phyloP scores from a whole-genome alignment of 1,140 invertebrate species.

The Drosophila mojavensis region DNA sequence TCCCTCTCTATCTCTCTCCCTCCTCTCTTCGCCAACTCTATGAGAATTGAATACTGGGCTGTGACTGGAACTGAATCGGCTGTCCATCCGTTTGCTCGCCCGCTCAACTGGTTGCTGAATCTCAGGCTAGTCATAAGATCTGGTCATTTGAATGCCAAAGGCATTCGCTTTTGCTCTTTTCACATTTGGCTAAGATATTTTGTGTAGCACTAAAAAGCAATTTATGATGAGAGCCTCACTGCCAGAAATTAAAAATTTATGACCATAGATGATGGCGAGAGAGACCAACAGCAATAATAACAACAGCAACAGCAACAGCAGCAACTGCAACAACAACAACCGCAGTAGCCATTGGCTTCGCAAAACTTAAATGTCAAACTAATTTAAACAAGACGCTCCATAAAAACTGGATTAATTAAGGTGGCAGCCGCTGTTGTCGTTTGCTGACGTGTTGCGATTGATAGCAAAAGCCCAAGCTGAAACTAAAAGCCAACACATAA shows the following conservation, averaged over 20 bases:
- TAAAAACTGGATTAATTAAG: slow-evolving; percentile 82
- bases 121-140: slow-evolving; percentile 28
- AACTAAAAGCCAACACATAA: not conserved
- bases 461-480: not conserved
- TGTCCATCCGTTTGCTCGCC: not conserved
- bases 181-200: slow-evolving; percentile 42
- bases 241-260: slow-evolving; percentile 69
- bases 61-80: slow-evolving; percentile 18
- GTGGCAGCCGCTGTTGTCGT: slow-evolving; percentile 18
- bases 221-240: slow-evolving; percentile 72
- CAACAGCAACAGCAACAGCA: slow-evolving; percentile 22
- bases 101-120: slow-evolving; percentile 43
- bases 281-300: slow-evolving; percentile 27
- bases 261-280: slow-evolving; percentile 35
- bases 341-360: slow-evolving; percentile 44
- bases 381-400: slow-evolving; percentile 76
- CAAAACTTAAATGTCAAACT: slow-evolving; percentile 80
- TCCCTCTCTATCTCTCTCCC: too few relatives aligned
- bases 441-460: slow-evolving; percentile 29
- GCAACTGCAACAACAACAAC: slow-evolving; percentile 27
- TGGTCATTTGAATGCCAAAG: slow-evolving; percentile 80
- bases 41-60: slow-evolving; percentile 18
- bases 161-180: slow-evolving; percentile 68
- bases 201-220: slow-evolving; percentile 63
- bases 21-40: not conserved